Conservation (phyloP, 64 coral and sea anemone genomes). For the Montipora efflorescens region DNA sequence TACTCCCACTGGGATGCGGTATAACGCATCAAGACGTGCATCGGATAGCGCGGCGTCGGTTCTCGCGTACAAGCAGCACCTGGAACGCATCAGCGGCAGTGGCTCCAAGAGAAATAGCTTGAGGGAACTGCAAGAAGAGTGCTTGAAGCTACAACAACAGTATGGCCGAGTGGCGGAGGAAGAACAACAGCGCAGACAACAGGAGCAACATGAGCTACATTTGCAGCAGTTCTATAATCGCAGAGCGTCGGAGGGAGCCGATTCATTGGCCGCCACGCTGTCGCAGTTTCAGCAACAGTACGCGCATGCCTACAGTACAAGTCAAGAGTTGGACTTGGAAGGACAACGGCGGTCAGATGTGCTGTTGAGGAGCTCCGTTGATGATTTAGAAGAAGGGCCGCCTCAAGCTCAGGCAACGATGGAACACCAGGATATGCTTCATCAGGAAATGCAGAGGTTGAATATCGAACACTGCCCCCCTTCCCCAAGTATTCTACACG, state of each 20-base stretch:
- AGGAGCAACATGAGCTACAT: constrained; percentile 91
- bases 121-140: constrained; percentile 91
- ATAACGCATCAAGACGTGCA: constrained; percentile 85
- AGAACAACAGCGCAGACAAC: constrained; percentile 86
- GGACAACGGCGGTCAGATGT: constrained; percentile 26
- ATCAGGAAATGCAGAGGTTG: constrained; percentile 91
- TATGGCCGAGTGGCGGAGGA: constrained; percentile 76
- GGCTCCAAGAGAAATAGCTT: constrained; percentile 87
- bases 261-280: constrained; percentile 77
- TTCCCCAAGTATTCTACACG: constrained; percentile 48
- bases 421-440: constrained; percentile 79
- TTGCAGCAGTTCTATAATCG: constrained; percentile 74
- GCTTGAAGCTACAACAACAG: constrained; percentile 88
- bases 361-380: constrained; percentile 59
- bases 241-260: constrained; percentile 91
- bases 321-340: constrained; percentile 68
- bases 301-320: constrained; percentile 52
- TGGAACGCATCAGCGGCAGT: constrained; percentile 83
- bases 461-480: constrained; percentile 89
- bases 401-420: neutral
- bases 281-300: constrained; percentile 88
- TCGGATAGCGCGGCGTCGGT: constrained; percentile 94
- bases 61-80: constrained; percentile 95
- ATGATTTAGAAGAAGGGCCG: constrained; percentile 51
- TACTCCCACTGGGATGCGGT: constrained; percentile 84